Evolutionary conservation across 2,113 vertebrate genomes (phyloP).

Genomic region (Puma concolor): DNA sequence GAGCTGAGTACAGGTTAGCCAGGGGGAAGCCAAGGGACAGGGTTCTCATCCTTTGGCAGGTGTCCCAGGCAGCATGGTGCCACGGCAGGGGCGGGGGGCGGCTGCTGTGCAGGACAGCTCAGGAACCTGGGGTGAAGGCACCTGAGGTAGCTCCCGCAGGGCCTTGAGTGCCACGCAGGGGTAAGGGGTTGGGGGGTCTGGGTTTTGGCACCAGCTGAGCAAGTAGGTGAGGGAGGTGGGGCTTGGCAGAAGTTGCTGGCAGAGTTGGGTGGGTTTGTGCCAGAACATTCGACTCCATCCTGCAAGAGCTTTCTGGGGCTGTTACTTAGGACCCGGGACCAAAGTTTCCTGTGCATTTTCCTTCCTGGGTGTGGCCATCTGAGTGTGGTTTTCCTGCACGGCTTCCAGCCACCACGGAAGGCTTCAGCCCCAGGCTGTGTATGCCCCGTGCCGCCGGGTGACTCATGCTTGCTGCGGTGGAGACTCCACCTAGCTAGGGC

Average conservation of each 20-base stretch:
- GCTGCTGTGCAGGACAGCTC: not conserved
- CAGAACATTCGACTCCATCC: not conserved
- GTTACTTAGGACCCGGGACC: not conserved
- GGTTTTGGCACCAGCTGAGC: not conserved
- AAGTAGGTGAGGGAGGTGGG: not conserved
- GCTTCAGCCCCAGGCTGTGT: not conserved
- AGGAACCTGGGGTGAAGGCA: not conserved
- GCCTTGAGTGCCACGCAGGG: not conserved
- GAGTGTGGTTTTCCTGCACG: not conserved
- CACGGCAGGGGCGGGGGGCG: not conserved
- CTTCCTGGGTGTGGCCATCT: not conserved
- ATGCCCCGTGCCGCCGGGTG: not conserved
- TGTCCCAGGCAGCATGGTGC: not conserved
- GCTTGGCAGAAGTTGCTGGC: not conserved
- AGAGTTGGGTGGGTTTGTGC: not conserved
- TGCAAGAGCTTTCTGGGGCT: not conserved
- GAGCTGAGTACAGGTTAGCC: not conserved
- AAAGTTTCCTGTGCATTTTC: not conserved
- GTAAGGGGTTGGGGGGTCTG: not conserved
- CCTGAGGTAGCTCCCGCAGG: not conserved
- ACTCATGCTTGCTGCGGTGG: constrained; percentile 20
- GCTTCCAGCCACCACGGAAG: not conserved
- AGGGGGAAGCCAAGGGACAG: not conserved
- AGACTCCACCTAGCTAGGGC: not conserved
- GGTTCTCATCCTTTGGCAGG: not conserved